These are phyloP conservation scores for Gymnoscopelus braueri DNA, from an alignment of 2,797 vertebrate species.

Conservation along the genomic window DNA sequence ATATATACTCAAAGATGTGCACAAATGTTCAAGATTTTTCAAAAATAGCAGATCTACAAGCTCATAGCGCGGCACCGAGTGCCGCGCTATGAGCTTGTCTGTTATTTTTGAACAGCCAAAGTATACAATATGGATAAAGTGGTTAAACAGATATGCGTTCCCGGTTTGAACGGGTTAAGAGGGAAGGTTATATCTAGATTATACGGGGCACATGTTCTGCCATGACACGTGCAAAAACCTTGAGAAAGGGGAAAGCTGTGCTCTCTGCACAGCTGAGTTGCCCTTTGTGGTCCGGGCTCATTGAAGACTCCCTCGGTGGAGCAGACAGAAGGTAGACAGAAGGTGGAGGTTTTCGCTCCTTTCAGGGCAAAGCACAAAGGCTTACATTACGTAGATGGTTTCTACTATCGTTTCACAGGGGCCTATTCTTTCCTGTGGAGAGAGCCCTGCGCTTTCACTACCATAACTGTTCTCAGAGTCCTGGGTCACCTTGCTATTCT, in stretches of 20 bases:
- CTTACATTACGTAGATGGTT: neutral
- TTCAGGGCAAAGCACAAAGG: too few species aligned
- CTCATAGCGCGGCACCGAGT: too few species aligned
- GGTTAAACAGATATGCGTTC: too few species aligned
- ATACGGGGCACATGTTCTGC: slow-evolving; percentile 52
- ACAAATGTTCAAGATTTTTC: too few species aligned
- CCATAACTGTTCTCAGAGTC: neutral
- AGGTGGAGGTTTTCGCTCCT: neutral
- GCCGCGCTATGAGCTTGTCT: too few species aligned
- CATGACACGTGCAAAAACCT: slow-evolving; percentile 21
- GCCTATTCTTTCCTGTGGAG: too few species aligned
- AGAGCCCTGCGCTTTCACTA: too few species aligned
- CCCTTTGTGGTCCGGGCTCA: slow-evolving; percentile 5
- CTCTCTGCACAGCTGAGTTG: slow-evolving; percentile 19
- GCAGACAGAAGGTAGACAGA: neutral
- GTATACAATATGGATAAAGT: too few species aligned
- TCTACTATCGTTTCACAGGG: neutral
- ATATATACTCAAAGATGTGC: too few species aligned
- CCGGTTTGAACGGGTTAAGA: too few species aligned
- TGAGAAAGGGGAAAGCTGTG: slow-evolving; percentile 7
- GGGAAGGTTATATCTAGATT: slow-evolving; percentile 61
- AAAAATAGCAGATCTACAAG: too few species aligned
- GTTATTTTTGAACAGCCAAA: too few species aligned
- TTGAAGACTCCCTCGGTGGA: slow-evolving; percentile 11
- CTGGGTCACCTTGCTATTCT: slow-evolving; percentile 20